Conservation (phyloP, 2,888 invertebrate species). For the Chloromyia formosa region DNA sequence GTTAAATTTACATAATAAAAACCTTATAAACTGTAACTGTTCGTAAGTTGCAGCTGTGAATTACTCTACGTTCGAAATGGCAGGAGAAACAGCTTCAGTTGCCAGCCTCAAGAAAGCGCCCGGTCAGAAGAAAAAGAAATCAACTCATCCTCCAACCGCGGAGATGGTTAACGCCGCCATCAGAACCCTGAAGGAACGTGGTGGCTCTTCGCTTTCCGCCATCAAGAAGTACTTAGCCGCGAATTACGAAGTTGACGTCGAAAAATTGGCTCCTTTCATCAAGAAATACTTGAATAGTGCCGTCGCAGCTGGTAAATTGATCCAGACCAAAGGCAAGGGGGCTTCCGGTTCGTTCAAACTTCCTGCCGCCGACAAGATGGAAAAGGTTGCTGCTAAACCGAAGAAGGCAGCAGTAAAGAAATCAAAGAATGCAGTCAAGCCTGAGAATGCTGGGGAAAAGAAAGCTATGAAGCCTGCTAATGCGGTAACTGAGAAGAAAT, state of each 20-base stretch:
- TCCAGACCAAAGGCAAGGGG: constrained; percentile 54
- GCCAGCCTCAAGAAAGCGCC: background rate
- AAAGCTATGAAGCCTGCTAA: constrained; percentile 39
- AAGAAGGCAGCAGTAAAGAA: constrained; percentile 7
- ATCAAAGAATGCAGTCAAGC: constrained; percentile 40
- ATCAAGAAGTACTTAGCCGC: constrained; percentile 70
- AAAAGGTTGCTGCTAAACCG: constrained; percentile 35
- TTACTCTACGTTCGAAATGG: constrained; percentile 13
- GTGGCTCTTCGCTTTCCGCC: constrained; percentile 68
- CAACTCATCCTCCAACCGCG: constrained; percentile 65
- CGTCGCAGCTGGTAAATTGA: constrained; percentile 65
- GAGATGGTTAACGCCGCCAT: constrained; percentile 70
- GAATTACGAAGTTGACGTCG: constrained; percentile 70
- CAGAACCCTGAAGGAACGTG: constrained; percentile 66
- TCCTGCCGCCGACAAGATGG: constrained; percentile 50
- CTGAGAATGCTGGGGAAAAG: background rate
- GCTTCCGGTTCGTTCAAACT: constrained; percentile 53
- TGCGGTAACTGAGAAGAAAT: constrained; percentile 9
- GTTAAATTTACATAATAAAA: no score
- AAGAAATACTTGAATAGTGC: constrained; percentile 69
- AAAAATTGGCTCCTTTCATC: constrained; percentile 70
- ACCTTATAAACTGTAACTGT: no score
- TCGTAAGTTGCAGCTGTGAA: no score
- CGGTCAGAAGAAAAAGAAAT: constrained; percentile 5
- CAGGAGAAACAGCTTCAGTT: constrained; percentile 19